These are phyloP conservation scores for Bergia puertoricense DNA, from an alignment of 92 coral and sea anemone genomes.

Conservation along the genomic window DNA sequence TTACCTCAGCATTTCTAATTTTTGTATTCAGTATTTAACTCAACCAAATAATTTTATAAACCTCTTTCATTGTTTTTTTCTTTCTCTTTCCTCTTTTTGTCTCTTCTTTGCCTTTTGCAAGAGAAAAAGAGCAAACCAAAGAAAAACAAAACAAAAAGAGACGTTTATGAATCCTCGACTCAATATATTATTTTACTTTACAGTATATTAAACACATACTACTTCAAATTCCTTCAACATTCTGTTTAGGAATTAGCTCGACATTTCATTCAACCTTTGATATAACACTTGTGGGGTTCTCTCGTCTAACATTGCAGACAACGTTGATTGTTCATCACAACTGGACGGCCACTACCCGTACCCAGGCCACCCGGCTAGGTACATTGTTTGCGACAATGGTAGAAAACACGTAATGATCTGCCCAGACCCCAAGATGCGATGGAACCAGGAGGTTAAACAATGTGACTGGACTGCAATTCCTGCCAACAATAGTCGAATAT, in stretches of 20 bases:
- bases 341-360: conserved; percentile 23
- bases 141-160: too few relatives aligned
- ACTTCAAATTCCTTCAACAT: too few relatives aligned
- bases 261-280: too few relatives aligned
- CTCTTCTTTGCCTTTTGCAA: too few relatives aligned
- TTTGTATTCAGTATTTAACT: background rate
- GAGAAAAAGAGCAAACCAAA: too few relatives aligned
- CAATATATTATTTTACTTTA: too few relatives aligned
- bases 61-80: too few relatives aligned
- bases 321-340: background rate
- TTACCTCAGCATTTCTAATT: background rate
- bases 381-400: conserved; percentile 39
- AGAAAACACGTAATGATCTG: conserved; percentile 40
- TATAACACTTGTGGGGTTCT: background rate
- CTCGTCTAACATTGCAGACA: background rate
- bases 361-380: conserved; percentile 23
- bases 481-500: background rate
- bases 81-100: too few relatives aligned
- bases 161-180: too few relatives aligned
- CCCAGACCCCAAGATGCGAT: conserved; percentile 15
- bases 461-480: conserved; percentile 24
- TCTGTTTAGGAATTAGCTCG: too few relatives aligned
- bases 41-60: background rate
- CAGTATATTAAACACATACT: too few relatives aligned
- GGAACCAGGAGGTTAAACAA: conserved; percentile 17